These are phyloP conservation scores for Wiebesia pumilae DNA, from an alignment of 1,140 invertebrate species.

Conservation along the genomic window DNA sequence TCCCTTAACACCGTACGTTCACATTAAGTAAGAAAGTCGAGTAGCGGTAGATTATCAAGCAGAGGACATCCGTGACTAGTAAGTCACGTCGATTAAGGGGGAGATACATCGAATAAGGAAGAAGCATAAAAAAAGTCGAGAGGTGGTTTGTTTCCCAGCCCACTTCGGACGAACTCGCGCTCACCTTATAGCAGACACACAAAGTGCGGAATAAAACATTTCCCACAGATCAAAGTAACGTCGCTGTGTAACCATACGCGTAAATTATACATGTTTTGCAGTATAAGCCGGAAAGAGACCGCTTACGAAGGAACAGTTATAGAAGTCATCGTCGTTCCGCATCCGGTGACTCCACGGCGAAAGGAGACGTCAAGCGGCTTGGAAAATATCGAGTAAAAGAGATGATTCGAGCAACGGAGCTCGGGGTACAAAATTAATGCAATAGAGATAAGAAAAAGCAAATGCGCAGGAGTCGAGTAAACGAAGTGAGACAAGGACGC, in stretches of 20 bases:
- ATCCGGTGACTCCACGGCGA: slow-evolving; percentile 39
- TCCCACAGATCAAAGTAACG: slow-evolving; percentile 62
- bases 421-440: neutral
- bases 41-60: neutral
- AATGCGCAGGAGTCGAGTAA: neutral
- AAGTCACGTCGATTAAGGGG: slow-evolving; percentile 55
- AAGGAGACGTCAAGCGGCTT: slow-evolving; percentile 52
- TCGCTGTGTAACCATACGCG: slow-evolving; percentile 47
- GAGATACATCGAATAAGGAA: slow-evolving; percentile 34
- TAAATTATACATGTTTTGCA: slow-evolving; percentile 49
- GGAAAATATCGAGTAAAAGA: slow-evolving; percentile 27
- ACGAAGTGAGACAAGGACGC: neutral
- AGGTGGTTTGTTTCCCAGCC: slow-evolving; percentile 56
- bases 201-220: slow-evolving; percentile 58
- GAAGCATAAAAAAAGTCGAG: neutral
- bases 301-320: slow-evolving; percentile 62
- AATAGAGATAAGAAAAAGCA: slow-evolving; percentile 22
- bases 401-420: neutral
- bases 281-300: slow-evolving; percentile 61
- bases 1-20: neutral
- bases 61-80: slow-evolving; percentile 17
- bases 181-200: neutral
- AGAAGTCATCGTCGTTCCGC: slow-evolving; percentile 48
- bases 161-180: slow-evolving; percentile 40
- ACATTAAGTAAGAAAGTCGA: neutral